A percentile compares a stretch with the other conserved stretches of the same genome.
phyloP scores from a whole-genome alignment of 1,140 invertebrate species.

The Forficula auricularia region DNA sequence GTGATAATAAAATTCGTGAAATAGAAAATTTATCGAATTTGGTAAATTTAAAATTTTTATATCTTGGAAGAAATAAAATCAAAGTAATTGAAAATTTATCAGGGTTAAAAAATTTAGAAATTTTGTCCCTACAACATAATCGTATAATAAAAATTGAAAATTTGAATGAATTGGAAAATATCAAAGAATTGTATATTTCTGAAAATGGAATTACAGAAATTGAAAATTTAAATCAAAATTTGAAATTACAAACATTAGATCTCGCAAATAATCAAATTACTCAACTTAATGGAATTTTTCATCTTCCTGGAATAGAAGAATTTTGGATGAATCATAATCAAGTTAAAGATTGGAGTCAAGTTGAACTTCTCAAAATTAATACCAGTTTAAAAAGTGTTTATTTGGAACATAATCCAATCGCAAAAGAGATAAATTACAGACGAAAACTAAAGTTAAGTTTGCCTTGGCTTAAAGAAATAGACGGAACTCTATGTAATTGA shows the following conservation, averaged over 20 bases:
- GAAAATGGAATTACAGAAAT: conserved; percentile 77
- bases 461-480: conserved; percentile 78
- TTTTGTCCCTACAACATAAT: conserved; percentile 75
- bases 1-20: conserved; percentile 84
- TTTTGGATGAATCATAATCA: conserved; percentile 95
- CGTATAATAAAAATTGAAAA: conserved; percentile 77
- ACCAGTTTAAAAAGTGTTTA: conserved; percentile 78
- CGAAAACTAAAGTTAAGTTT: conserved; percentile 78
- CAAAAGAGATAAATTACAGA: conserved; percentile 68
- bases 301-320: conserved; percentile 64
- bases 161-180: conserved; percentile 46
- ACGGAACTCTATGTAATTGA: conserved; percentile 76
- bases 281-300: conserved; percentile 57
- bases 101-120: conserved; percentile 52
- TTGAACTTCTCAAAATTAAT: conserved; percentile 57
- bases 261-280: conserved; percentile 77
- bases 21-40: conserved; percentile 68
- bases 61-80: conserved; percentile 95
- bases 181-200: conserved; percentile 83
- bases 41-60: conserved; percentile 54
- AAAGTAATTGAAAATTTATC: conserved; percentile 72
- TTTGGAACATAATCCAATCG: conserved; percentile 80
- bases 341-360: conserved; percentile 66
- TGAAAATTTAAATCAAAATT: conserved; percentile 51
- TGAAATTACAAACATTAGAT: conserved; percentile 69